Base-by-base conservation (phyloP, 2,888 invertebrate species). In the Tenthredo mesomela region DNA sequence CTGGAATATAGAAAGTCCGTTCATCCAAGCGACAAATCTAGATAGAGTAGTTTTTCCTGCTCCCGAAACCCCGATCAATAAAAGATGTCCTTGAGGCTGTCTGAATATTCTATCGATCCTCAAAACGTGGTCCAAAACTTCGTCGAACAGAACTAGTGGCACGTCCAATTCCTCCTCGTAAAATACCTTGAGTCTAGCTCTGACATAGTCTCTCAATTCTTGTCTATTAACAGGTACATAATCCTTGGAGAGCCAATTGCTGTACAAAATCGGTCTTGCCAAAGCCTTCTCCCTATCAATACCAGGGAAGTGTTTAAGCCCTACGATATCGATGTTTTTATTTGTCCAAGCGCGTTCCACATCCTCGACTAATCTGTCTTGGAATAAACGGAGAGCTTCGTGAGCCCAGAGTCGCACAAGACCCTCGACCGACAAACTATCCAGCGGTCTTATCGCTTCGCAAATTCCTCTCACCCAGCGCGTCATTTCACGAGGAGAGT, bases 21-120 rank as follows among this genome's bases (percentile, higher is more conserved):
- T 99, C 97, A 99, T 98, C 99, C 99, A 99, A 78, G 99, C 99
- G 50, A 99, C 99, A 94, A 99, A 99, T 88, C 99, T 96, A 40
- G 99, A 99, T 89, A 99, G 95, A 12, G 99, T 99, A 0, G 99
- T 99, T 94, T 99, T 99, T 88, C 99, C 99, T 88, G 99, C 98
- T 73, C 99, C 99, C 82, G 99, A 99, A 7, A 99, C 99, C 88
- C 99, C 99, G 91, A 99, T 99, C 9, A 99, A 95, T 90, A 99
- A 94, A 89, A 99, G 94, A 94, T 99, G 99, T 84, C 99, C 99
- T 93, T 99, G 99, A 9, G 99, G 99, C 93, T 99, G 99, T 84
- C 99, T 95, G 96, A 99, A 99, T 92, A 99, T 99, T 92, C 99
- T 96, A 95, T 99, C 99, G 92, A 99, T 99, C 89, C 99, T 96